Evolutionary conservation across 2,888 invertebrate species (phyloP).

Genomic region (Zaprionus obscuricornis): DNA sequence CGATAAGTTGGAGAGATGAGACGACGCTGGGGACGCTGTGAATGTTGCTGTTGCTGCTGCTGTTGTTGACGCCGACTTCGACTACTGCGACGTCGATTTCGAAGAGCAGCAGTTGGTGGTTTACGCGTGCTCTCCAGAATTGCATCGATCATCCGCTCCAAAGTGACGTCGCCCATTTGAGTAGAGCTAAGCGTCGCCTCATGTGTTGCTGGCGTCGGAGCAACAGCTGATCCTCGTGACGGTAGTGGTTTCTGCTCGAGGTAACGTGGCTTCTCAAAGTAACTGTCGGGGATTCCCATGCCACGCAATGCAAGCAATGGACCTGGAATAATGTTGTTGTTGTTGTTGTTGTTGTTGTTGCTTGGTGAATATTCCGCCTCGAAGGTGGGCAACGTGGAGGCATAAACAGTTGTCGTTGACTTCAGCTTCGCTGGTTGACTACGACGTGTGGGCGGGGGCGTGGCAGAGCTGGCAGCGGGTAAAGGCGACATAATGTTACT

Average conservation of each 20-base stretch:
- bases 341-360: too few relatives aligned
- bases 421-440: neutral
- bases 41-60: constrained; percentile 2
- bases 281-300: constrained; percentile 81
- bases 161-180: constrained; percentile 82
- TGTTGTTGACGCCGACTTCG: constrained; percentile 4
- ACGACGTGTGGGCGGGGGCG: neutral
- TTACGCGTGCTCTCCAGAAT: constrained; percentile 83
- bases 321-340: constrained; percentile 71
- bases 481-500: constrained; percentile 76
- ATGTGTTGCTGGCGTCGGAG: neutral
- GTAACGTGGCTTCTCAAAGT: constrained; percentile 83
- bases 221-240: neutral
- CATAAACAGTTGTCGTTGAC: constrained; percentile 60
- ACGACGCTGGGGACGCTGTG: constrained; percentile 3
- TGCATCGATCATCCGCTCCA: constrained; percentile 83
- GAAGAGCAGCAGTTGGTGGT: constrained; percentile 37
- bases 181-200: constrained; percentile 77
- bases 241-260: constrained; percentile 53
- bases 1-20: constrained; percentile 76
- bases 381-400: constrained; percentile 80
- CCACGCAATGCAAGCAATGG: constrained; percentile 81
- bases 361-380: constrained; percentile 83
- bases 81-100: constrained; percentile 14
- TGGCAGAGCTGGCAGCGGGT: too few relatives aligned